phyloP scores from a whole-genome alignment of 2,888 invertebrate genomes.

The Caprella mutica region DNA sequence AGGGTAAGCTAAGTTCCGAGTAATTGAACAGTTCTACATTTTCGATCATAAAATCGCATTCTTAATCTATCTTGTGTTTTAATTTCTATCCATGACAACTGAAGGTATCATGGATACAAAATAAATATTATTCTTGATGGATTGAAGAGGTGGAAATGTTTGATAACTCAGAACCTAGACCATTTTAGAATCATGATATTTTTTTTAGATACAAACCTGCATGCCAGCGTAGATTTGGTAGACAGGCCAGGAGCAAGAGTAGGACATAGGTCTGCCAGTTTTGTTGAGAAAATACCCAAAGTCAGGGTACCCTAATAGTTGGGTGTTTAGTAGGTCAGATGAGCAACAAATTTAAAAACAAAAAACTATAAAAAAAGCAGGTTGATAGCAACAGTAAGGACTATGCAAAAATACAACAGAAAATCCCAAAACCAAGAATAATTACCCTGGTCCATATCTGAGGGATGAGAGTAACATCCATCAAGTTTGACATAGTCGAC shows the following conservation, averaged over 20 bases:
- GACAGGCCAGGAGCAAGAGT: constrained; percentile 49
- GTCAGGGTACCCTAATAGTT: constrained; percentile 54
- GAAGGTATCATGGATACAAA: too few relatives aligned
- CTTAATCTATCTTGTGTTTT: too few relatives aligned
- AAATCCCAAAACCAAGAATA: neutral
- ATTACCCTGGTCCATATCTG: constrained; percentile 68
- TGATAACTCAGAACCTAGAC: too few relatives aligned
- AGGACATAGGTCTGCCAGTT: constrained; percentile 64
- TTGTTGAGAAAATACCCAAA: constrained; percentile 58
- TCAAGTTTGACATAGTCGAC: constrained; percentile 92
- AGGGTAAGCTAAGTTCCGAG: too few relatives aligned
- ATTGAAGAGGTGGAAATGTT: too few relatives aligned
- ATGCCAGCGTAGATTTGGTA: constrained; percentile 23
- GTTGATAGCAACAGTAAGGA: neutral
- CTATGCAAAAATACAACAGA: neutral
- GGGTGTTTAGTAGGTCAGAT: too few relatives aligned
- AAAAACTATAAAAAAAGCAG: neutral
- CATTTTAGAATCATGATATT: too few relatives aligned
- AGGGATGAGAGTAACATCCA: constrained; percentile 84
- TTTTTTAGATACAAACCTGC: constrained; percentile 33
- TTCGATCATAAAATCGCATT: too few relatives aligned
- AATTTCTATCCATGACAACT: too few relatives aligned
- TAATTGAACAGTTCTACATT: too few relatives aligned
- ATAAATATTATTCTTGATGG: too few relatives aligned
- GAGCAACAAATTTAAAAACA: neutral